Evolutionary conservation across 2,797 vertebrate genomes (phyloP), one percentile per base, ranked within the genome.

Genomic region (Setipinna tenuifilis): DNA sequence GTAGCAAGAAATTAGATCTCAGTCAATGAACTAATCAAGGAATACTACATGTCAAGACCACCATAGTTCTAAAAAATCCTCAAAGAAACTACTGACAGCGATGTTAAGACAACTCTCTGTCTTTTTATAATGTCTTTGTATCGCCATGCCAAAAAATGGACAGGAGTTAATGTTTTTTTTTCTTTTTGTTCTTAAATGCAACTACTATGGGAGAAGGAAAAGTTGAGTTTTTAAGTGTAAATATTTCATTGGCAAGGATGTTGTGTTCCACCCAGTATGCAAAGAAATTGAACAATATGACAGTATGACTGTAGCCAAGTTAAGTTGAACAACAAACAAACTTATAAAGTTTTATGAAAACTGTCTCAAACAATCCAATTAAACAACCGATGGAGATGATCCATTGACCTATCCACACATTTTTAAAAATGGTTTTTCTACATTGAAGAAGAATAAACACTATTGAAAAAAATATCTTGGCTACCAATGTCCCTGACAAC

Each of bases 1-100:
- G 71, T 78, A 78, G 71, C 71, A 78, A 78, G 71, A 78, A 78
- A 78, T 78, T 78, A 78, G 71, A 78, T 31, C 41, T 78, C 31
- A 44, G 41, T 78, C 71, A 78, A 78, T 44, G 35, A 78, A 78
- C 14, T 41, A 44, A 78, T 78, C 17, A 78, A 44, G 35, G 71
- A 78, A 75, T 75, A 2, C 28, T 19, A 35, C 68, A 75, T 75
- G 28, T 35, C 14, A 65, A 28, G 62, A 12, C 62, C 23, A 28
- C n/a, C 6, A 65, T 25, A 14, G 68, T 19, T 31, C 31, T 16
- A 7, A 54, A 19, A 71, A 41, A 78, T 65, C n/a, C 23, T 23
- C 61, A 65, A 25, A 59, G 58, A 17, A n/a, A 59, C 21, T 59
- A 59, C 19, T 65, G 7, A 25, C 61, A 7, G 12, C 10, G 11